Conservation (phyloP, 2,888 invertebrate genomes). For the Oscheius onirici region DNA sequence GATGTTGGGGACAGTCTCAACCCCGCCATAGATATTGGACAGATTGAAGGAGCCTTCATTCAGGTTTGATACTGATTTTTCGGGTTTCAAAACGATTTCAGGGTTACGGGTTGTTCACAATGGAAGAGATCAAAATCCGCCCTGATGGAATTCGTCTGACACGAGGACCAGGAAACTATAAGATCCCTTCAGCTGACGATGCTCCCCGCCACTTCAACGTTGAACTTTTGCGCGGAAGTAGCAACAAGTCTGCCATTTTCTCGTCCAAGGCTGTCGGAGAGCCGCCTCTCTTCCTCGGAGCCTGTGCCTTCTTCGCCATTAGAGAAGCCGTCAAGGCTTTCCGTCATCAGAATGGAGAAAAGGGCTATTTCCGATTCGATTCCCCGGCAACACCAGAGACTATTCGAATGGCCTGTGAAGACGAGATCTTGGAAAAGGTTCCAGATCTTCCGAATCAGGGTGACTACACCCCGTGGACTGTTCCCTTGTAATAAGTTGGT, state of each 20-base stretch:
- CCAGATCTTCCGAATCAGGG: conserved; percentile 45
- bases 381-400: conserved; percentile 88
- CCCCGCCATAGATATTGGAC: conserved; percentile 95
- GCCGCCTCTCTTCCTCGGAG: conserved; percentile 89
- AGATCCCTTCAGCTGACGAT: conserved; percentile 90
- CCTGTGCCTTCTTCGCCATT: conserved; percentile 89
- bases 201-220: conserved; percentile 93
- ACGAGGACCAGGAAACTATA: conserved; percentile 90
- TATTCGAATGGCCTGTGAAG: conserved; percentile 88
- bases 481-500: conserved; percentile 37
- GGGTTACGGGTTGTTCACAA: conserved; percentile 89
- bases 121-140: conserved; percentile 89
- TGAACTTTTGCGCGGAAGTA: conserved; percentile 86
- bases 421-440: conserved; percentile 75
- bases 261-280: conserved; percentile 97
- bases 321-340: conserved; percentile 84
- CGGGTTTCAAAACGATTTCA: conserved; percentile 41
- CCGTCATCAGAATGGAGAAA: conserved; percentile 74
- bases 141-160: conserved; percentile 75
- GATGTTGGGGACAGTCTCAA: conserved; percentile 93
- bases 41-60: conserved; percentile 92
- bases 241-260: conserved; percentile 89
- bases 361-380: conserved; percentile 76
- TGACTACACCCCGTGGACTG: conserved; percentile 49
- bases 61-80: conserved; percentile 75